These are phyloP conservation scores for Chrysopilus asiliformis DNA, from an alignment of 2,888 invertebrate species.

Conservation along the genomic window DNA sequence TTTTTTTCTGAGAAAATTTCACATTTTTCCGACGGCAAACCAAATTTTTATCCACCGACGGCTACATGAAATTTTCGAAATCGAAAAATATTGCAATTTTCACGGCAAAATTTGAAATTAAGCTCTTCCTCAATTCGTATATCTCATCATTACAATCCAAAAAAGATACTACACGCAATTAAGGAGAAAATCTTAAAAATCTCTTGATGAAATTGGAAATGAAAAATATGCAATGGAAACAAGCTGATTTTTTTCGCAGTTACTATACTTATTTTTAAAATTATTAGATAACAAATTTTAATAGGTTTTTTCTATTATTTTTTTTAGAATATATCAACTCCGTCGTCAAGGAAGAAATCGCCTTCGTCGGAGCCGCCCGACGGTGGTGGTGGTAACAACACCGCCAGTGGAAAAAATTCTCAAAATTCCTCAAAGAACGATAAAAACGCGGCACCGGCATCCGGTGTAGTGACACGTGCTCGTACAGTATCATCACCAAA, in stretches of 20 bases:
- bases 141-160: too few relatives aligned
- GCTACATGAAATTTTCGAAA: too few relatives aligned
- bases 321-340: conserved; percentile 9
- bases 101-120: too few relatives aligned
- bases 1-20: too few relatives aligned
- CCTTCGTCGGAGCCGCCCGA: conserved; percentile 14
- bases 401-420: background rate
- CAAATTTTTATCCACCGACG: too few relatives aligned
- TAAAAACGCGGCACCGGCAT: conserved; percentile 7
- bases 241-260: background rate
- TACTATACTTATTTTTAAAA: background rate
- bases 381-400: conserved; percentile 13
- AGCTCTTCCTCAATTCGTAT: too few relatives aligned
- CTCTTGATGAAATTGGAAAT: too few relatives aligned
- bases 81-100: too few relatives aligned
- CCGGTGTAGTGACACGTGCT: conserved; percentile 10
- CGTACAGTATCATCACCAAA: conserved; percentile 3
- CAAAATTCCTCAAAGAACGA: conserved; percentile 6
- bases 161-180: too few relatives aligned
- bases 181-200: too few relatives aligned
- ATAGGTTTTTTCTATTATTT: background rate
- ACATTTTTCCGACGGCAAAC: too few relatives aligned
- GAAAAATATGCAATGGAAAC: too few relatives aligned
- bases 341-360: conserved; percentile 11
- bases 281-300: background rate